Evolutionary conservation across 1,140 invertebrate genomes (phyloP), one percentile per base, ranked within the genome.

Genomic region (Drusus annulatus): DNA sequence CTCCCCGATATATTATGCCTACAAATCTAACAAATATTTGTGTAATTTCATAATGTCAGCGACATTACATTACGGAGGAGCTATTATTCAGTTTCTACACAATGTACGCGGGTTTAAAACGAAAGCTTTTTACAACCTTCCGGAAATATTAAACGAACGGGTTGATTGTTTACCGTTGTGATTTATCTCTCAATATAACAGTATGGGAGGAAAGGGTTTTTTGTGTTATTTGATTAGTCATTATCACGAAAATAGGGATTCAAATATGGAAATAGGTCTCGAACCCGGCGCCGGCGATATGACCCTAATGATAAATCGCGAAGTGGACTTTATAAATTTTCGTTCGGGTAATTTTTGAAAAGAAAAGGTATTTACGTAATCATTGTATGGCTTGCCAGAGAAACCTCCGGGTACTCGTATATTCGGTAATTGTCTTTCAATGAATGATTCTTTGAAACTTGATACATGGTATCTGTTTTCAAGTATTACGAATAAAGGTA

Each of bases 1-100:
- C 31, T 19, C 15, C 31, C 19, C 56, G 54, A 65, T 56, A 52
- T 77, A 50, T 76, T 69, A 74, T 80, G 16, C 58, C 58, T 63
- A 45, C 36, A 76, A 73, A 80, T 80, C 78, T 65, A 77, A 77
- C 76, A 77, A 81, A 81, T 81, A 81, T 73, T 80, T 75, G 50
- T 52, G 75, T 65, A 81, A 77, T 45, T 79, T 79, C 54, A 69
- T 69, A 65, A 65, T 65, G 62, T 65, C n/a, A 28, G 62, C 6
- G 62, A 65, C 62, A 65, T 65, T 31, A 45, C 36, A 45, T 45
- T 28, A 28, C n/a, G 65, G 13, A 19, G 36, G n/a, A n/a, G n/a
- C 31, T 17, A 69, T 69, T 45, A 50, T 17, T 19, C 7, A 10
- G 31, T 19, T 15, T 17, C 10, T 69, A 69, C 65, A 45, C 15